A percentile compares a stretch with the other conserved stretches of the same genome.
These are phyloP conservation scores for Cremastobaeus sp. DNA, from an alignment of 2,888 invertebrate species.

Conservation along the genomic window DNA sequence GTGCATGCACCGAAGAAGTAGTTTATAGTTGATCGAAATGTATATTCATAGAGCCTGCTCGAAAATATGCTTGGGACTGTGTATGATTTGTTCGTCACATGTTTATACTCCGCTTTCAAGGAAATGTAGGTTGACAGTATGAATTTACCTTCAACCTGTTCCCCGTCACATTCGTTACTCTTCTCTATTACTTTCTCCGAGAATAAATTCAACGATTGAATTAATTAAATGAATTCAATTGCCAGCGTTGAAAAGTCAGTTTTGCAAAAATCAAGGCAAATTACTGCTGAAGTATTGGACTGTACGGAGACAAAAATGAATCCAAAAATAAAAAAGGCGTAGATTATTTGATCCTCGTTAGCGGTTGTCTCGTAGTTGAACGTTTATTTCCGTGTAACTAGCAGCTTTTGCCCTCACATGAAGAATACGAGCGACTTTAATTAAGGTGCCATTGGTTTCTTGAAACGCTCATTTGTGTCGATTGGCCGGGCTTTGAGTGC, in stretches of 20 bases:
- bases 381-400: slow-evolving; percentile 3
- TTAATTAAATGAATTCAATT: slow-evolving; percentile 2
- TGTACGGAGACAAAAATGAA: no score
- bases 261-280: no score
- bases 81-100: slow-evolving; percentile 3
- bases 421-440: slow-evolving; percentile 15
- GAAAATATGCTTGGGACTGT: no score
- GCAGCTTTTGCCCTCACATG: not conserved
- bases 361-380: not conserved
- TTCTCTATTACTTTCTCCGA: not conserved
- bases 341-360: no score
- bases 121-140: not conserved
- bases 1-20: no score
- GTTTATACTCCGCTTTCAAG: not conserved
- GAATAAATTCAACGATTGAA: not conserved
- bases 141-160: slow-evolving; percentile 2
- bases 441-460: slow-evolving; percentile 15
- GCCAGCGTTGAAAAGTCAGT: not conserved
- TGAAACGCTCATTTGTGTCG: not conserved
- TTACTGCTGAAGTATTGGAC: no score
- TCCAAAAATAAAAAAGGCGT: no score
- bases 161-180: not conserved
- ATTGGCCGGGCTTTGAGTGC: slow-evolving; percentile 9
- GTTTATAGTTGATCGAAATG: no score
- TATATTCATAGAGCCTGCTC: no score